Base-by-base conservation (phyloP, 1,140 invertebrate species). In the Delia radicum region DNA sequence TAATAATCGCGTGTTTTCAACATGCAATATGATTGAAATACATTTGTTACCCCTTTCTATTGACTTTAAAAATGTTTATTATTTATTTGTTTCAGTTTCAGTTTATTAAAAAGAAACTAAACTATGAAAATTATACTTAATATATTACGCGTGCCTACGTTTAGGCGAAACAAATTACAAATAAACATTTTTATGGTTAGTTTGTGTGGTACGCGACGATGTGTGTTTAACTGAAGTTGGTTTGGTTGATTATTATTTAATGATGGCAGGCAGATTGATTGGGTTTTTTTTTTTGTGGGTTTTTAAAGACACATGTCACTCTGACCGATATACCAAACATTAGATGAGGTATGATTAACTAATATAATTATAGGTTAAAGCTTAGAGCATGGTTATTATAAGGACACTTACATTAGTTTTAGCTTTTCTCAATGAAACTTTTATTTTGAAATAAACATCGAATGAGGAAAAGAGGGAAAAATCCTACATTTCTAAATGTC, bases 81-180 rank as follows among this genome's bases (percentile, higher is more conserved):
- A 21, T 55, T 55, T 37, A 10, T 37, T 37, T 13, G 8, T 37
- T 37, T 37, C 13, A 13, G 33, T 37, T 55, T 24, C 18, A 8
- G n/a, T 55, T 55, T 21, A 10, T 55, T 55, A 24, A 55, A 55
- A 21, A 55, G 4, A 55, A 69, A 69, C 29, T 69, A 69, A 69
- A 69, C 65, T 69, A 69, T 69, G 31, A 69, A 69, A 69, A 69
- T 69, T 33, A 69, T 69, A 69, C 29, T 69, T 69, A 69, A 69
- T 37, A 69, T 33, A 69, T 37, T 69, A 69, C 65, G 31, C 65
- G 65, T 69, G 65, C 65, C 65, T 69, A 69, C 65, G 65, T 69
- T 69, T 69, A 69, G 65, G 29, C 63, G 63, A 31, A 67, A 31
- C 63, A 67, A 67, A 67, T 67, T 67, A 31, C 63, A n/a, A 55